These are phyloP conservation scores for Scarus forsteni DNA, from an alignment of 2,797 vertebrate species.

Conservation along the genomic window DNA sequence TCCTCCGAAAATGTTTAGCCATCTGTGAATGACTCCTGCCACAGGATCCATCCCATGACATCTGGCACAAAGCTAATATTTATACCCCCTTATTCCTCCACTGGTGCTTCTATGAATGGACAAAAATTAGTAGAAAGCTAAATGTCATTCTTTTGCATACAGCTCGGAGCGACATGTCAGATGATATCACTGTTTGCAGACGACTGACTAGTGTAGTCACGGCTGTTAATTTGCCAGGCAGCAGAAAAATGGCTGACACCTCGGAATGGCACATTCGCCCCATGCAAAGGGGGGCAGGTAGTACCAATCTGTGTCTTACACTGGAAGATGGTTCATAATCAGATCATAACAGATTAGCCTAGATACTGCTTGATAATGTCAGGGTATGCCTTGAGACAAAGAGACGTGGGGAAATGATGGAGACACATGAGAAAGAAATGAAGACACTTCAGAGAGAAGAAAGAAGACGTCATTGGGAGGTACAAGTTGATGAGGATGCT, in stretches of 20 bases:
- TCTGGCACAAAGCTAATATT: constrained; percentile 76
- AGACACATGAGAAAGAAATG: constrained; percentile 36
- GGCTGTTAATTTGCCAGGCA: constrained; percentile 89
- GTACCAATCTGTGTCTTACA: constrained; percentile 84
- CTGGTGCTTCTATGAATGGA: constrained; percentile 23
- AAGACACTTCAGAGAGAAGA: constrained; percentile 26
- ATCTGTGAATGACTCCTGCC: constrained; percentile 78
- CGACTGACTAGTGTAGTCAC: constrained; percentile 87
- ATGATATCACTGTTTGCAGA: constrained; percentile 84
- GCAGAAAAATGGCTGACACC: constrained; percentile 91
- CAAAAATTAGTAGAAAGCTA: constrained; percentile 52
- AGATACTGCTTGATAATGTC: constrained; percentile 86
- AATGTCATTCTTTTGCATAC: constrained; percentile 66
- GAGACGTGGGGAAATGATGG: constrained; percentile 57
- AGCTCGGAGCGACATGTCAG: constrained; percentile 68
- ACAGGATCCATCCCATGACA: constrained; percentile 59
- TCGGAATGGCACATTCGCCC: constrained; percentile 77
- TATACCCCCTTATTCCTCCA: constrained; percentile 58
- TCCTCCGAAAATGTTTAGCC: constrained; percentile 87
- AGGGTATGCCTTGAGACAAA: constrained; percentile 83
- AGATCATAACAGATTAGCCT: constrained; percentile 89
- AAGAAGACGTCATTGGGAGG: constrained; percentile 28
- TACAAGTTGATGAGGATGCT: neutral
- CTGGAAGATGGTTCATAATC: constrained; percentile 81
- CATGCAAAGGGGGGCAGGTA: constrained; percentile 83